Base-by-base conservation (phyloP, 2,113 vertebrate species). In the Salvelinus alpinus region DNA sequence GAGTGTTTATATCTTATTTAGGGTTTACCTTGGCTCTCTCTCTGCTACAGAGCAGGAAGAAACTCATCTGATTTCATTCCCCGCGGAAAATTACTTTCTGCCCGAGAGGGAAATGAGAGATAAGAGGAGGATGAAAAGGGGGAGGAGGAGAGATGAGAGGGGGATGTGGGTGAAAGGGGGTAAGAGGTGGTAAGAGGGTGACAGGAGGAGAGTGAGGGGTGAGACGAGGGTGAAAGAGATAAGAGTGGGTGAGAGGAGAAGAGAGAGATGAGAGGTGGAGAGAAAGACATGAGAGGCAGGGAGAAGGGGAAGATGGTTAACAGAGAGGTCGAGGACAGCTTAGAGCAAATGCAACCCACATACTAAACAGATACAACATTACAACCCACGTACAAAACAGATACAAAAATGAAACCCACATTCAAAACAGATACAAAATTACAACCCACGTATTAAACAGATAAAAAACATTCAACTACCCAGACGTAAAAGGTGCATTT, bases 301-400 rank as follows among this genome's bases (percentile, higher is more conserved):
- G 51, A 70, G 69, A 73, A 51, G 76, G 71, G 71, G 78, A 54
- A 69, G 16, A 79, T 84, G 80, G 75, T 87, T 85, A 85, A 81
- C 69, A 67, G 74, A 69, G 7, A 65, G 84, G 83, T 70, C 79
- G 81, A 87, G 80, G 77, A 84, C 82, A 81, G 84, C 85, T 90
- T 81, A 11, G 82, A 82, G 88, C 87, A 71, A 90, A 72, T 31
- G 65, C 0, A 1, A 27, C 70, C 51, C 22, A 71, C 4, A 22
- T n/a, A 5, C 69, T 25, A 60, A 4, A 71, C 18, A 13, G 72
- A 73, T 78, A 11, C 64, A 57, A 51, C 64, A 70, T 70, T 80
- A 77, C 77, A 60, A 73, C 72, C 13, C 14, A 11, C 70, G 57
- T 65, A 62, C 20, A 57, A 14, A 44, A 57, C 54, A 57, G 14